Evolutionary conservation across 2,797 vertebrate genomes (phyloP).

Genomic region (Euthynnus affinis): DNA sequence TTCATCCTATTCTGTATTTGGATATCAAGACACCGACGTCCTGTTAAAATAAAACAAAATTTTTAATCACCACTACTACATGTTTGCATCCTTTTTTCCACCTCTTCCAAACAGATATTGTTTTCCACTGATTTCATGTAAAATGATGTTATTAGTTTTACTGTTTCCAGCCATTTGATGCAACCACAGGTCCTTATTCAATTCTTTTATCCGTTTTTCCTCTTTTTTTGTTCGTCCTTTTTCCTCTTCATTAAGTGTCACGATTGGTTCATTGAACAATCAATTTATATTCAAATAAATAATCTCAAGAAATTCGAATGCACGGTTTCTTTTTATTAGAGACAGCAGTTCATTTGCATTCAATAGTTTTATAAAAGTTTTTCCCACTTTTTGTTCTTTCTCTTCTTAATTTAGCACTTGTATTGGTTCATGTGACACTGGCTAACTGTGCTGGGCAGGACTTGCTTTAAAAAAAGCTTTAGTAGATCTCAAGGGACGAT

Average conservation of each 20-base stretch:
- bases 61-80: not conserved
- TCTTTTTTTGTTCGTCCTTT: not conserved
- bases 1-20: no score
- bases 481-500: not conserved
- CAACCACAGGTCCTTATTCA: not conserved
- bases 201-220: not conserved
- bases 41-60: not conserved
- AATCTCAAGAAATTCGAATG: not conserved
- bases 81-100: not conserved
- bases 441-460: not conserved
- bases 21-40: not conserved
- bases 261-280: not conserved
- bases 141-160: not conserved
- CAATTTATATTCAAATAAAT: not conserved
- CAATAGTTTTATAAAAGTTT: not conserved
- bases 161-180: not conserved
- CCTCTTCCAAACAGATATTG: not conserved
- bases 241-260: not conserved
- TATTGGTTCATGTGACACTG: not conserved
- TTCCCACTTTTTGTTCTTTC: not conserved
- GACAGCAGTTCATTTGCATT: not conserved
- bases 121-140: constrained; percentile 6
- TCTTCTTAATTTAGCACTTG: not conserved
- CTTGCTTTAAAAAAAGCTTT: not conserved
- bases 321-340: not conserved